Base-by-base conservation (phyloP, 2,888 invertebrate species). In the Isoperla grammatica region DNA sequence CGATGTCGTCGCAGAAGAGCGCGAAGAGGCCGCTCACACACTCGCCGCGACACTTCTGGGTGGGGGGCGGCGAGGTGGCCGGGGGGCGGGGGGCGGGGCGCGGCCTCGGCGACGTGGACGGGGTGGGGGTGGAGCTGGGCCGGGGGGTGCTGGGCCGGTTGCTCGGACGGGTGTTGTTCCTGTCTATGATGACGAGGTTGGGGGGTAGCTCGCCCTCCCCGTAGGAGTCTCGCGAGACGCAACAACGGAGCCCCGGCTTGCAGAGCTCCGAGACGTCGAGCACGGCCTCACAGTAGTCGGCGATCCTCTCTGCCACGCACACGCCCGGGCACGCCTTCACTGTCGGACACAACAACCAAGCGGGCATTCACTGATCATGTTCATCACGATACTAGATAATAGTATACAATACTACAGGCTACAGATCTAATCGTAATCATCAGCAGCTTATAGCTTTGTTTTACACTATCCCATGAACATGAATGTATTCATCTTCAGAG, bases 271-370 rank as follows among this genome's bases (percentile, higher is more conserved):
- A 78, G 1, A 85, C 82, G 54, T 86, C 85, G 54, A 92, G 76
- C 67, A 91, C 88, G 0, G 90, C 91, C 69, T 92, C 90, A 72
- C 94, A 94, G 73, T 93, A 93, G 70, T 87, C 85, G 0, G 90
- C 86, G 62, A 93, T 85, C 20, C 86, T 79, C 56, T 88, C 85
- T 19, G 88, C 86, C 58, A 93, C 90, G 70, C 94, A 94, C 6
- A 91, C 87, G 2, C 93, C 92, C 0, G 86, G 85, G 68, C 93
- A 93, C 70, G 61, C 45, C 61, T 61, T 61, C 59, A 61, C 63
- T 61, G 61, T 45, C 45, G 45, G 15, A n/a, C n/a, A 45, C 5
- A 42, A 42, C 13, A 42, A 6, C 8, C n/a, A 42, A 6, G 13
- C 11, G 37, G 37, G 11, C 37, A 37, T 37, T 37, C 11, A 37